Conservation (phyloP, 1,140 invertebrate genomes). For the Ridgeia piscesae region DNA sequence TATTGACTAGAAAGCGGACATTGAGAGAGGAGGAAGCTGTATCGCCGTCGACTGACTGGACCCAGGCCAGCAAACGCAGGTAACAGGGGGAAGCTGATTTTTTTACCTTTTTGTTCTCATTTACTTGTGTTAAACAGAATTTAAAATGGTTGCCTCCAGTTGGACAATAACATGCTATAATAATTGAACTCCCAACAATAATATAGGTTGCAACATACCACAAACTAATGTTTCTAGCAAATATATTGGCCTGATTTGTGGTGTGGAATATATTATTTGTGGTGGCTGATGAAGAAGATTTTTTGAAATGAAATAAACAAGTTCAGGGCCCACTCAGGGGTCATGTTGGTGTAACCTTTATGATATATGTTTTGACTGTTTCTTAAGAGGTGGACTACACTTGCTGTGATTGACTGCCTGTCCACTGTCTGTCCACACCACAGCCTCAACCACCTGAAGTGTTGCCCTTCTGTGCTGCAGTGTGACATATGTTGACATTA, state of each 20-base stretch:
- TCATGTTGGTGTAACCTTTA: neutral
- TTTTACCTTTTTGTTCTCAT: neutral
- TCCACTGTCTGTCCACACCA: no score
- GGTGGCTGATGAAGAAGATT: neutral
- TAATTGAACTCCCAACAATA: neutral
- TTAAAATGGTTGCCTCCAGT: neutral
- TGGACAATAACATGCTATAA: neutral
- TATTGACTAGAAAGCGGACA: neutral
- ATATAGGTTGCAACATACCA: neutral
- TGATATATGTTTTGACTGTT: neutral
- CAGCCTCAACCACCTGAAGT: no score
- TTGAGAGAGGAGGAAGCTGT: constrained; percentile 12
- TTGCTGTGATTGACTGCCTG: no score
- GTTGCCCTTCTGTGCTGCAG: no score
- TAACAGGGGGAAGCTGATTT: neutral
- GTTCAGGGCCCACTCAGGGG: neutral
- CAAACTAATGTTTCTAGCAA: neutral
- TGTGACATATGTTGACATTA: no score
- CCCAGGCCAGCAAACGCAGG: constrained; percentile 12
- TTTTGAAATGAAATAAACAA: neutral
- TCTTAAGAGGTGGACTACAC: no score
- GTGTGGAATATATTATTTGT: no score
- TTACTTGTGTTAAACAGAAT: neutral
- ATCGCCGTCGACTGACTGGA: neutral
- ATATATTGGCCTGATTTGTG: neutral